phyloP scores from a whole-genome alignment of 2,888 invertebrate genomes.

The Lasioglossum leucozonium region DNA sequence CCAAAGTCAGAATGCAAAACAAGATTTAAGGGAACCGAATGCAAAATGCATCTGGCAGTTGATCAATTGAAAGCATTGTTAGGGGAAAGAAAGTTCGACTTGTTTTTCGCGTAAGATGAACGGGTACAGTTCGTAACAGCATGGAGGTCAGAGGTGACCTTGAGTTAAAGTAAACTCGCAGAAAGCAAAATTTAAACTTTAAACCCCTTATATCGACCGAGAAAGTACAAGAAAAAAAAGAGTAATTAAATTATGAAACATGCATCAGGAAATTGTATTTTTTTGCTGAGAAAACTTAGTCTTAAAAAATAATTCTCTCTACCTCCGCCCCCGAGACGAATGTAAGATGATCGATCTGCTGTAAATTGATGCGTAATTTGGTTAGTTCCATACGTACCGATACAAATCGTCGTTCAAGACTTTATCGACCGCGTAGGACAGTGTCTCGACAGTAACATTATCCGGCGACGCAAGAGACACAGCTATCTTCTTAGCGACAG shows the following conservation, averaged over 20 bases:
- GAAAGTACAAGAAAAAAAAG: too few species aligned
- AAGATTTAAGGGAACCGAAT: background rate
- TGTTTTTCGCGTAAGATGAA: background rate
- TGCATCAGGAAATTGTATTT: too few species aligned
- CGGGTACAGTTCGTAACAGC: background rate
- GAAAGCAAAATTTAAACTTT: too few species aligned
- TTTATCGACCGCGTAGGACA: constrained; percentile 67
- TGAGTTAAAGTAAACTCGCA: background rate
- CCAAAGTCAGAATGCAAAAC: background rate
- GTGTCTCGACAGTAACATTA: constrained; percentile 65
- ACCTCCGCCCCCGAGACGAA: too few species aligned
- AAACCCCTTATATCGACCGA: too few species aligned
- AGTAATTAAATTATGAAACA: too few species aligned
- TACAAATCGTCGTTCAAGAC: constrained; percentile 69
- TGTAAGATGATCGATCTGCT: background rate
- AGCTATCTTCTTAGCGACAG: constrained; percentile 62
- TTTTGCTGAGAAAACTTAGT: too few species aligned
- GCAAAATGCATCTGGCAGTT: background rate
- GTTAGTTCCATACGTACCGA: constrained; percentile 59
- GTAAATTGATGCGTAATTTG: background rate
- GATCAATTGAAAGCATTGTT: background rate
- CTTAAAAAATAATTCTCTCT: too few species aligned
- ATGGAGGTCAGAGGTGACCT: background rate
- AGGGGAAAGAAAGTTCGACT: background rate
- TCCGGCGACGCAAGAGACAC: constrained; percentile 55